Conservation (phyloP, 2,888 invertebrate species). For the Orthonevra nobilis region DNA sequence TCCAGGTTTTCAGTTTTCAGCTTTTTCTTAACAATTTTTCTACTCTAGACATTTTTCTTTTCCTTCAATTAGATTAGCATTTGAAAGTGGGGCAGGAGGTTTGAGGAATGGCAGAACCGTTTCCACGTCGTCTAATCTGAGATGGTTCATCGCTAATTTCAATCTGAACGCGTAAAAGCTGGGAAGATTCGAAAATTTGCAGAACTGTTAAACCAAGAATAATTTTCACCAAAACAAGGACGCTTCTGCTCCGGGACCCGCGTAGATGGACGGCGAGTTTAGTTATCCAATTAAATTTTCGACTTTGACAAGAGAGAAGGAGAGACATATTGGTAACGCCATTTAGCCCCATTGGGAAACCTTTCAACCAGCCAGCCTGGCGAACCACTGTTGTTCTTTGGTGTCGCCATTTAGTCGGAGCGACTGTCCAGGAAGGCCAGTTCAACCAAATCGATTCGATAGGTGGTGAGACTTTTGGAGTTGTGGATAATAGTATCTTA, state of each 20-base stretch:
- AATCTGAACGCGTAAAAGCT: constrained; percentile 10
- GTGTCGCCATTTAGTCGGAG: background rate
- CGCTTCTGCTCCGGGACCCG: background rate
- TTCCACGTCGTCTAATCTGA: constrained; percentile 2
- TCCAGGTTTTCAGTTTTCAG: constrained; percentile 44
- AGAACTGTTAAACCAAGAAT: constrained; percentile 36
- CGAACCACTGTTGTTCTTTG: background rate
- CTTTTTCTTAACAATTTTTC: constrained; percentile 7
- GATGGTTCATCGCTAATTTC: constrained; percentile 29
- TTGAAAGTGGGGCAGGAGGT: constrained; percentile 49
- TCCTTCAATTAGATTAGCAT: constrained; percentile 68
- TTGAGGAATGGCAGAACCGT: too few relatives aligned
- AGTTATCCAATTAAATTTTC: constrained; percentile 59
- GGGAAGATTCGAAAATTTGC: constrained; percentile 22
- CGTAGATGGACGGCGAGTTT: constrained; percentile 28
- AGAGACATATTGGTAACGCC: too few relatives aligned
- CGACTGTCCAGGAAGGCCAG: background rate
- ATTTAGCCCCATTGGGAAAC: background rate
- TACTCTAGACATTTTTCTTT: constrained; percentile 12
- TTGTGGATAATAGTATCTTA: too few relatives aligned
- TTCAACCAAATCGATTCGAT: background rate
- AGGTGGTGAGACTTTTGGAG: constrained; percentile 5
- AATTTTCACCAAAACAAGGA: constrained; percentile 21
- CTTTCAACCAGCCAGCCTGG: constrained; percentile 2
- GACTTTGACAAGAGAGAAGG: constrained; percentile 45